These are phyloP conservation scores for Zaprionus kolodkinae DNA, from an alignment of 1,140 invertebrate species.

Conservation along the genomic window DNA sequence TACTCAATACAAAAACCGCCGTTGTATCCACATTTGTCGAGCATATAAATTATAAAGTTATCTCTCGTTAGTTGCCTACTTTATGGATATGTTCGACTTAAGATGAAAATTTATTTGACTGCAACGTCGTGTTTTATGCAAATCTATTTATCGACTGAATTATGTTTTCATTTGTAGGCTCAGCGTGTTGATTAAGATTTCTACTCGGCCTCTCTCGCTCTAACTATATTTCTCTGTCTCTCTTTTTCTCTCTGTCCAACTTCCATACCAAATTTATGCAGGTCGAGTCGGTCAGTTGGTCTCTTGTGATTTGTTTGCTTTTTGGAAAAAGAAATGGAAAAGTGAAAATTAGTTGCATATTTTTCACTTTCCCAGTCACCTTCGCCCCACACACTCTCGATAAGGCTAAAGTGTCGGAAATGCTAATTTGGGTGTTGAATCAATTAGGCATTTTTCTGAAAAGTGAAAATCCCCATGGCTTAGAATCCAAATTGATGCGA, in stretches of 20 bases:
- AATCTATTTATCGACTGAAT: slow-evolving; percentile 66
- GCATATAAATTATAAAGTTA: slow-evolving; percentile 74
- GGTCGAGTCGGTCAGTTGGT: slow-evolving; percentile 44
- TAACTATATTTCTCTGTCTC: no score
- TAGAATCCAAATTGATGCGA: not conserved
- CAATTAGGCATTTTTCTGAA: not conserved
- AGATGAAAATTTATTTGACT: slow-evolving; percentile 71
- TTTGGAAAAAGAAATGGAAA: slow-evolving; percentile 39
- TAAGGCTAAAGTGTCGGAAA: slow-evolving; percentile 19
- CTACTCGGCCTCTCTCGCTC: slow-evolving; percentile 4
- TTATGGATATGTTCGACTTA: slow-evolving; percentile 38
- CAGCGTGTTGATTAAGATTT: slow-evolving; percentile 70
- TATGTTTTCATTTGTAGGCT: slow-evolving; percentile 78
- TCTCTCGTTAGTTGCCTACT: slow-evolving; percentile 47
- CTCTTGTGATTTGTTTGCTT: slow-evolving; percentile 53
- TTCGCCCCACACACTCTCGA: not conserved
- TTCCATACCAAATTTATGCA: slow-evolving; percentile 51
- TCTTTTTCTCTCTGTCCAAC: no score
- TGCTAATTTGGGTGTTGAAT: slow-evolving; percentile 24
- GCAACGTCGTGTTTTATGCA: slow-evolving; percentile 75
- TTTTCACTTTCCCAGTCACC: slow-evolving; percentile 63
- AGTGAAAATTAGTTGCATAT: slow-evolving; percentile 71
- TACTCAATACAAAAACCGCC: slow-evolving; percentile 46
- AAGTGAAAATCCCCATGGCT: not conserved
- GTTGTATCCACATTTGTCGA: slow-evolving; percentile 68